Conservation (phyloP, 53 echinoderm and acorn worm species). For the Hippasteria phrygiana region DNA sequence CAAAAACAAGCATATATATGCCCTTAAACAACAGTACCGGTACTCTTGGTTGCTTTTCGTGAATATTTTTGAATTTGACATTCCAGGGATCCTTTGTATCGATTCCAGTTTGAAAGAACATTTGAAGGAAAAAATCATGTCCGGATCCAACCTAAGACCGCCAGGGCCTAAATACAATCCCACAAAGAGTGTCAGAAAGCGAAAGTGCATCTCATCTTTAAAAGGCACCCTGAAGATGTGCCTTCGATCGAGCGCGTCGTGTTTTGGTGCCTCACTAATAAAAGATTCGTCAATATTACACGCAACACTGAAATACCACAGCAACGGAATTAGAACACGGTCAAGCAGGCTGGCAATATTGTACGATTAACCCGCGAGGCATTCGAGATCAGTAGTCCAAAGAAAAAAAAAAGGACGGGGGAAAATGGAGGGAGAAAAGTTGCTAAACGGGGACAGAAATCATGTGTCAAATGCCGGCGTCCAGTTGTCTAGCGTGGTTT, state of each 20-base stretch:
- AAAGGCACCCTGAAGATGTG: neutral
- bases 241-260: neutral
- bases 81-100: neutral
- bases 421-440: conserved; percentile 21
- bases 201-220: conserved; percentile 25
- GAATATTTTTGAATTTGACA: too few species aligned
- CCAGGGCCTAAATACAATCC: neutral
- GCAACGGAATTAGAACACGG: conserved; percentile 58
- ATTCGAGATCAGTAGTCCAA: neutral
- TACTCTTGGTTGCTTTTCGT: too few species aligned
- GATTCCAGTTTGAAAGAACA: too few species aligned
- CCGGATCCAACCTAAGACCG: neutral
- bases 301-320: conserved; percentile 16
- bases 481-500: conserved; percentile 43
- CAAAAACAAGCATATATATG: too few species aligned
- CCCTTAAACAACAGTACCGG: too few species aligned
- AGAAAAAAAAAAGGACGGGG: neutral
- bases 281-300: conserved; percentile 43
- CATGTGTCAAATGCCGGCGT: conserved; percentile 64
- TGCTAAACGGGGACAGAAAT: conserved; percentile 26
- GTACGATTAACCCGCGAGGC: conserved; percentile 47
- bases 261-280: conserved; percentile 19
- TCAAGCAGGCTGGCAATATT: conserved; percentile 53
- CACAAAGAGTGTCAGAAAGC: neutral
- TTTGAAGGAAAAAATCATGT: too few species aligned